Evolutionary conservation across 1,140 invertebrate genomes (phyloP), one percentile per base, ranked within the genome.

Genomic region (Monochamus saltuarius): DNA sequence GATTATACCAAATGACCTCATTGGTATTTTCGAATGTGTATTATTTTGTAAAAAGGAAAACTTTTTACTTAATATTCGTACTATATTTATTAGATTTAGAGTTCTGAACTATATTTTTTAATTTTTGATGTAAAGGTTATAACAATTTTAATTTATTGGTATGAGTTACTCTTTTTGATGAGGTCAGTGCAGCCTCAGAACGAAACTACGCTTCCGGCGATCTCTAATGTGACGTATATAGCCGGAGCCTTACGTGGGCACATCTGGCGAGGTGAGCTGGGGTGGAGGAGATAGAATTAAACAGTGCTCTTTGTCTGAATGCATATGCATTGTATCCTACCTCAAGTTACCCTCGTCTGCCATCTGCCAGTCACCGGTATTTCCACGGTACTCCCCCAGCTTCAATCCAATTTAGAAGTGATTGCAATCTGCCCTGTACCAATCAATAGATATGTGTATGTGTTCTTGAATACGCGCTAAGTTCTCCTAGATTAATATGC

Each of bases 291-390:
- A n/a, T 52, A 58, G 66, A 67, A 71, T 71, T 71, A 71, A 69
- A 71, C 64, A 64, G 46, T 50, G 64, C 69, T 66, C 66, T 72
- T 75, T 74, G 72, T 74, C 67, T 73, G 65, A 62, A 73, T 73
- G 72, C 72, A 73, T 71, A 70, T 72, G 73, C 66, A 75, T 75
- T 75, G 70, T 72, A 55, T 68, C 64, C 67, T 66, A 75, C 73
- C 73, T 75, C 72, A 73, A 74, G 73, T 73, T 65, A 75, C 73
- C 73, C 73, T 73, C 71, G 68, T 70, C 68, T 72, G 70, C 74
- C 73, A 75, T 74, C 73, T 74, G 73, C 70, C 73, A 74, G 73
- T 76, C 72, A 74, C 69, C 66, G 67, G 71, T 69, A 73, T 68
- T 68, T 69, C 38, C 46, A 43, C 43, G 43, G 39, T 51, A 62